Percentiles rank a stretch among this genome's conserved stretches.
Conservation (phyloP, 2,888 invertebrate species). For the Amblyjoppa fuscipennis region DNA sequence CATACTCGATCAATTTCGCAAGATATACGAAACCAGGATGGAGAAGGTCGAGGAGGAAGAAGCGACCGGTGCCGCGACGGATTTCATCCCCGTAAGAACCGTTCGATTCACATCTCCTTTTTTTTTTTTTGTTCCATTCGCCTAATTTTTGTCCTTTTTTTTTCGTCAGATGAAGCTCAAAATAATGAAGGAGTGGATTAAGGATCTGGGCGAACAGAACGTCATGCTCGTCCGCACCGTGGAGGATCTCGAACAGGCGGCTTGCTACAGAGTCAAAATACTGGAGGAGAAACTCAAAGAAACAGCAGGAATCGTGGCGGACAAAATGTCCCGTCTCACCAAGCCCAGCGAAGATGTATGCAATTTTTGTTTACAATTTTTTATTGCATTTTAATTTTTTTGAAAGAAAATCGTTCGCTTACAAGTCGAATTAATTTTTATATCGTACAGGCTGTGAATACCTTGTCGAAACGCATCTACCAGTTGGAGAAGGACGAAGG, state of each 20-base stretch:
- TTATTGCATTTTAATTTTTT: background rate
- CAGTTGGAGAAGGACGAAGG: slow-evolving; percentile 77
- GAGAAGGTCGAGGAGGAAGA: slow-evolving; percentile 86
- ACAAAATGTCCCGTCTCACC: slow-evolving; percentile 77
- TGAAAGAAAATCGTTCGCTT: background rate
- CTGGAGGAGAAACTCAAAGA: slow-evolving; percentile 86
- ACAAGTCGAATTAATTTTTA: slow-evolving; percentile 30
- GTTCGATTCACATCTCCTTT: background rate
- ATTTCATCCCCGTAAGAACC: slow-evolving; percentile 74
- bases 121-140: slow-evolving; percentile 10
- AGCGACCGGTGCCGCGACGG: slow-evolving; percentile 68
- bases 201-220: slow-evolving; percentile 90
- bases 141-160: slow-evolving; percentile 21
- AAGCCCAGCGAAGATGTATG: slow-evolving; percentile 77
- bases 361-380: background rate
- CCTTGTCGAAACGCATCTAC: slow-evolving; percentile 76
- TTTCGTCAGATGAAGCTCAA: slow-evolving; percentile 88
- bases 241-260: slow-evolving; percentile 89
- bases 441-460: slow-evolving; percentile 76
- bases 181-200: slow-evolving; percentile 89
- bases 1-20: slow-evolving; percentile 88
- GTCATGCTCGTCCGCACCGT: slow-evolving; percentile 89
- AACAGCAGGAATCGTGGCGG: slow-evolving; percentile 83
- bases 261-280: slow-evolving; percentile 87
- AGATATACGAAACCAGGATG: slow-evolving; percentile 88